Conservation (phyloP, 2,797 vertebrate species). For the Sibirionetta formosa region DNA sequence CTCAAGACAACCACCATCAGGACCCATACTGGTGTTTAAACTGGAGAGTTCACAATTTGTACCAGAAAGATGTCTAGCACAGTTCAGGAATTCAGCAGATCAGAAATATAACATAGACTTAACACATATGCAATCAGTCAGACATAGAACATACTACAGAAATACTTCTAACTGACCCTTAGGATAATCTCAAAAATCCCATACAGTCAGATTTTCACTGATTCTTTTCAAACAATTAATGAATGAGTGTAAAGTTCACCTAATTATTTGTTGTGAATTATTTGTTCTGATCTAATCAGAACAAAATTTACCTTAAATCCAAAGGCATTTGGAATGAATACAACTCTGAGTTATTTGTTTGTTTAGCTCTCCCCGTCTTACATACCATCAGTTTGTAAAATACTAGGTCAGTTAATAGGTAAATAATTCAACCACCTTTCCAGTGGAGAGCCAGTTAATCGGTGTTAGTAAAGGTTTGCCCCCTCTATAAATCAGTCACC, state of each 20-base stretch:
- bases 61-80: not conserved
- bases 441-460: conserved; percentile 79
- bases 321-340: conserved; percentile 66
- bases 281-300: conserved; percentile 52
- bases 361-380: conserved; percentile 72
- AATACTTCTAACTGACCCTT: not conserved
- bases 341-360: conserved; percentile 67
- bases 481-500: conserved; percentile 84
- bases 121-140: not conserved
- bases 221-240: not conserved
- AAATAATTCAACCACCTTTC: conserved; percentile 83
- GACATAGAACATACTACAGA: not conserved
- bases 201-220: not conserved
- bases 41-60: not conserved
- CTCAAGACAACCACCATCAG: not conserved
- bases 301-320: conserved; percentile 62
- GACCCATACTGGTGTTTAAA: not conserved
- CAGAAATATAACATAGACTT: not conserved
- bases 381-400: conserved; percentile 76
- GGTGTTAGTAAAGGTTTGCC: conserved; percentile 78
- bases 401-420: conserved; percentile 78
- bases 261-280: conserved; percentile 22
- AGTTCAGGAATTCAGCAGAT: not conserved
- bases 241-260: not conserved
- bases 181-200: not conserved